Percentiles rank a stretch among this genome's conserved stretches.
phyloP scores from a whole-genome alignment of 1,140 invertebrate genomes.

The Pygmarrhopalites habei region DNA sequence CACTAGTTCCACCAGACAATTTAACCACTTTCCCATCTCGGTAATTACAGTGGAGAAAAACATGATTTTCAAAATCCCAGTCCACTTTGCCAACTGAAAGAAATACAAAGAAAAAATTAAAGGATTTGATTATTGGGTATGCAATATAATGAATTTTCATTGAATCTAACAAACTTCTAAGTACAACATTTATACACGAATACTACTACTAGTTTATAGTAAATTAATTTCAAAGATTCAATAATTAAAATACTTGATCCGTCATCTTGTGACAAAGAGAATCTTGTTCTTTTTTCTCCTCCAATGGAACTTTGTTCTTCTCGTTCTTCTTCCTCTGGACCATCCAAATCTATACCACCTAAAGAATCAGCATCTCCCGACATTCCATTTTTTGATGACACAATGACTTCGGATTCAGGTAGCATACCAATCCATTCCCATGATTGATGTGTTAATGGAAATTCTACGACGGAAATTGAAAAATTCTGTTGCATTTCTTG shows the following conservation, averaged over 20 bases:
- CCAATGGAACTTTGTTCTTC: conserved; percentile 43
- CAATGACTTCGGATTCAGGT: conserved; percentile 44
- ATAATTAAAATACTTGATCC: too few species aligned
- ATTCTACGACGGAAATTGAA: conserved; percentile 27
- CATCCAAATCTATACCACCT: conserved; percentile 13
- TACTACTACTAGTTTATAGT: too few species aligned
- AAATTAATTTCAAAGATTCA: too few species aligned
- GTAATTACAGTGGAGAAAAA: conserved; percentile 21
- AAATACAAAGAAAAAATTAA: too few species aligned
- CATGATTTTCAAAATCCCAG: conserved; percentile 20
- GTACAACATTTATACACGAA: too few species aligned
- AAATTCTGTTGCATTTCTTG: neutral
- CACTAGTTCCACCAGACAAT: conserved; percentile 69
- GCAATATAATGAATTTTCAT: too few species aligned
- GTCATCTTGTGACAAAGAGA: conserved; percentile 83
- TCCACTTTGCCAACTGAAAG: conserved; percentile 48
- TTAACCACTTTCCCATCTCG: conserved; percentile 13
- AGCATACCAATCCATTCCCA: conserved; percentile 63
- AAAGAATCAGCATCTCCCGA: conserved; percentile 26
- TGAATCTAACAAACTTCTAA: too few species aligned
- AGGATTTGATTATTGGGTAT: too few species aligned
- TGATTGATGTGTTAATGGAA: conserved; percentile 23
- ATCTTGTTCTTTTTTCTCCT: conserved; percentile 57
- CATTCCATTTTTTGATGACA: conserved; percentile 42
- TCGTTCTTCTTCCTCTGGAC: conserved; percentile 39